Percentiles rank a stretch among this genome's conserved stretches.
phyloP scores from a whole-genome alignment of 2,797 vertebrate species.

The Sebastes ruberrimus region DNA sequence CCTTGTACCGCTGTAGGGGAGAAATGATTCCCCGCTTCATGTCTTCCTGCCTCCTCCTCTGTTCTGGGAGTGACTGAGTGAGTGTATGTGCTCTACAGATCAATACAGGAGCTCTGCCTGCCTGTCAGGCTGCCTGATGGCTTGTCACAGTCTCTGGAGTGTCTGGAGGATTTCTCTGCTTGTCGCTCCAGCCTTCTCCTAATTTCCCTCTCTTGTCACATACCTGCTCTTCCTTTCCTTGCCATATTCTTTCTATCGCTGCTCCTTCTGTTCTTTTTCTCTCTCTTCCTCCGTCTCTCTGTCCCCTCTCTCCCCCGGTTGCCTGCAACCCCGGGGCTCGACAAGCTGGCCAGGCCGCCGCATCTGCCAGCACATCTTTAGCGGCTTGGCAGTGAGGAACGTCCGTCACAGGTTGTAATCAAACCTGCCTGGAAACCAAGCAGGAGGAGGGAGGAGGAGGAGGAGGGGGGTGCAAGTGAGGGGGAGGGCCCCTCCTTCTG shows the following conservation, averaged over 20 bases:
- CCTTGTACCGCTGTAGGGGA: conserved; percentile 51
- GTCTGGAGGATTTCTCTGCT: conserved; percentile 45
- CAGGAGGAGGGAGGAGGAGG: conserved; percentile 54
- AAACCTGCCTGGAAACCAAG: conserved; percentile 91
- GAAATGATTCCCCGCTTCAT: conserved; percentile 30
- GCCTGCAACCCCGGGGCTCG: conserved; percentile 76
- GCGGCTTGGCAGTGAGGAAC: conserved; percentile 91
- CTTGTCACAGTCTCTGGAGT: conserved; percentile 61
- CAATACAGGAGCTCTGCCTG: conserved; percentile 50
- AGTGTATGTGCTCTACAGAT: conserved; percentile 47
- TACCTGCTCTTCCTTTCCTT: conserved; percentile 26
- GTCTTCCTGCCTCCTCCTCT: conserved; percentile 33
- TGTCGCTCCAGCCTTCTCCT: conserved; percentile 16
- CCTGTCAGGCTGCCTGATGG: conserved; percentile 48
- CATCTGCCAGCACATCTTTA: conserved; percentile 98
- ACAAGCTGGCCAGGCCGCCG: conserved; percentile 84
- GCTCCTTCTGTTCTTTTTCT: conserved; percentile 22
- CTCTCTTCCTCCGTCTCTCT: conserved; percentile 41
- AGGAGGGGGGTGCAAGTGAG: conserved; percentile 53
- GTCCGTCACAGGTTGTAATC: conserved; percentile 96
- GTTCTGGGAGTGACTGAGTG: conserved; percentile 36
- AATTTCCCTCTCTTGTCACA: conserved; percentile 25
- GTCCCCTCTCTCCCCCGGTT: conserved; percentile 54
- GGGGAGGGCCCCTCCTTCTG: conserved; percentile 89
- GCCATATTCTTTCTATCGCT: conserved; percentile 24